These are phyloP conservation scores for Furnarius figulus DNA, from an alignment of 2,113 vertebrate genomes.

Conservation along the genomic window DNA sequence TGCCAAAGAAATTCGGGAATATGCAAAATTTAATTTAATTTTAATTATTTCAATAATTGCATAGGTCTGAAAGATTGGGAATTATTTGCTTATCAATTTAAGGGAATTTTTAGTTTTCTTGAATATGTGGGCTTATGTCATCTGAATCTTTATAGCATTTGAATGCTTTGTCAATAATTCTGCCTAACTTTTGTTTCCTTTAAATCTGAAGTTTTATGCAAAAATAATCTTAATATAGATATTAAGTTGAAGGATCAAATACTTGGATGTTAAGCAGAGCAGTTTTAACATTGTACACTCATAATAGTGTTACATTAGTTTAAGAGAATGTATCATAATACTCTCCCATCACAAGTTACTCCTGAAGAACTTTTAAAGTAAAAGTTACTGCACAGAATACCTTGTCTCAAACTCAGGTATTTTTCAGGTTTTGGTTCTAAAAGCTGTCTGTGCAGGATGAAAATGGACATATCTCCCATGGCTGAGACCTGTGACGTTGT, in stretches of 20 bases:
- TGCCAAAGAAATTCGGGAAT: background rate
- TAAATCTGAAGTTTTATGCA: background rate
- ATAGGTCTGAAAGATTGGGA: background rate
- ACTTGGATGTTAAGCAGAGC: background rate
- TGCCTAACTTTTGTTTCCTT: background rate
- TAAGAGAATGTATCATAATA: no score
- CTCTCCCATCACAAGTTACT: background rate
- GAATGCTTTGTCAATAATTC: background rate
- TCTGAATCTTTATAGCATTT: background rate
- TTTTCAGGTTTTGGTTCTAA: background rate
- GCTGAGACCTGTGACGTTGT: background rate
- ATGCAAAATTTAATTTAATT: background rate
- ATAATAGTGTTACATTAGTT: background rate
- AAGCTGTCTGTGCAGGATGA: background rate
- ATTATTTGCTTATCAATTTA: background rate
- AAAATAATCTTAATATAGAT: background rate
- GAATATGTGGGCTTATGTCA: accelerated
- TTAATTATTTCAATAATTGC: background rate
- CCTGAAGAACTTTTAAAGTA: background rate
- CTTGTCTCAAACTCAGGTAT: background rate
- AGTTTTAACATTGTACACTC: background rate
- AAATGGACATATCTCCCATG: accelerated
- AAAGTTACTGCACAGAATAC: background rate
- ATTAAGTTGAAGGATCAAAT: background rate
- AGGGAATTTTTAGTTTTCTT: background rate